Evolutionary conservation across 2,113 vertebrate species (phyloP).

Genomic region (Trinectes maculatus): DNA sequence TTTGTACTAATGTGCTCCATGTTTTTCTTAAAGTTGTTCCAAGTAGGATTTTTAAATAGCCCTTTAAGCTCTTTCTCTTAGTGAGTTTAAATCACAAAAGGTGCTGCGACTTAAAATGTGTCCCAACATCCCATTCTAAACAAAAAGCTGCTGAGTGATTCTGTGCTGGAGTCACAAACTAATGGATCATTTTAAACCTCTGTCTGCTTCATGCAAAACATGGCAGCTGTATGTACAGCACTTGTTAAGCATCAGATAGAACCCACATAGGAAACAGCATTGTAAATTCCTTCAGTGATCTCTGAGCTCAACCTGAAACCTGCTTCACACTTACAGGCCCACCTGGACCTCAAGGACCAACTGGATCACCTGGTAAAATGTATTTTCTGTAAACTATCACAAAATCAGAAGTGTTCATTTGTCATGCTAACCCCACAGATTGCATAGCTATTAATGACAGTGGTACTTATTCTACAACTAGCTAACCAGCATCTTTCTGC

Average conservation of each 20-base stretch:
- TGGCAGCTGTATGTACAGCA: background rate
- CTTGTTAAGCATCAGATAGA: too few species aligned
- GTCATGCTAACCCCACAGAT: too few species aligned
- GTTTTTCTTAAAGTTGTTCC: background rate
- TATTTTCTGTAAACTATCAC: background rate
- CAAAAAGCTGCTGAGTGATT: background rate
- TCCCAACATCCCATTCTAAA: too few species aligned
- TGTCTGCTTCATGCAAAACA: background rate
- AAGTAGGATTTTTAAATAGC: background rate
- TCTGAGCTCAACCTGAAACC: background rate
- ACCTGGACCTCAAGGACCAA: slow-evolving; percentile 6
- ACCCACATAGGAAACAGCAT: too few species aligned
- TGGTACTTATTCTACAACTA: too few species aligned
- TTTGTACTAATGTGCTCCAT: background rate
- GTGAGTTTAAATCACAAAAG: background rate
- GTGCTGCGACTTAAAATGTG: background rate
- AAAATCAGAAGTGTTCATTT: background rate
- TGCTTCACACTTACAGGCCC: slow-evolving; percentile 15
- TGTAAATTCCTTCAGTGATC: background rate
- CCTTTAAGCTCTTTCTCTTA: too few species aligned
- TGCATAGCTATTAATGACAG: too few species aligned
- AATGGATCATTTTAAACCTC: background rate
- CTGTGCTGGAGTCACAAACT: background rate
- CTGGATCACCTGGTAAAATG: slow-evolving; percentile 14
- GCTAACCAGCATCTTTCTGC: too few species aligned